A percentile compares a stretch with the other conserved stretches of the same genome.
phyloP scores from a whole-genome alignment of 2,888 invertebrate species.

The Orchesellides sinensis region DNA sequence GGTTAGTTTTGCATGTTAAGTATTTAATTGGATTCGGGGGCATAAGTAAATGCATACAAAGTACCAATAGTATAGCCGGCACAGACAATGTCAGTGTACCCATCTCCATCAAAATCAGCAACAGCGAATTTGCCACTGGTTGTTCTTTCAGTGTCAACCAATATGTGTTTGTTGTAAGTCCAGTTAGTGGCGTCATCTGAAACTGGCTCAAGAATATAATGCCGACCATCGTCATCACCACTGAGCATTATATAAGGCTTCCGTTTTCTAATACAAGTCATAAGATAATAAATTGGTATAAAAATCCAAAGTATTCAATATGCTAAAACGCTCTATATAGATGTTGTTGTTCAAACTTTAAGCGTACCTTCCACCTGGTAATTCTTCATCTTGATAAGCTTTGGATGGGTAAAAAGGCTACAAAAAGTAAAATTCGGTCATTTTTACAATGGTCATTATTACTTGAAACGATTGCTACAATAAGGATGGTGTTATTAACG shows the following conservation, averaged over 20 bases:
- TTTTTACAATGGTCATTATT: not conserved
- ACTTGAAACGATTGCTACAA: not conserved
- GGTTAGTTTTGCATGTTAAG: not conserved
- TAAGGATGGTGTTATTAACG: not conserved
- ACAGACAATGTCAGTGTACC: slow-evolving; percentile 75
- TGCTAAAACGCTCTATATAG: too few species aligned
- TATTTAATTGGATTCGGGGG: slow-evolving; percentile 56
- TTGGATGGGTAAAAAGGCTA: slow-evolving; percentile 74
- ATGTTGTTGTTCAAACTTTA: too few species aligned
- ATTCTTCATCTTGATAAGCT: slow-evolving; percentile 71
- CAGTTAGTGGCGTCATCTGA: slow-evolving; percentile 74
- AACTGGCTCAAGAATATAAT: slow-evolving; percentile 75
- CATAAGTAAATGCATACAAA: slow-evolving; percentile 75
- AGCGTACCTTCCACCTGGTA: slow-evolving; percentile 71
- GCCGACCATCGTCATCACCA: slow-evolving; percentile 75
- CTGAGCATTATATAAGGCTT: slow-evolving; percentile 75
- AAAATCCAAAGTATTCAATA: too few species aligned
- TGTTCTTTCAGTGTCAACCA: slow-evolving; percentile 74
- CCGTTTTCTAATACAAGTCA: slow-evolving; percentile 67
- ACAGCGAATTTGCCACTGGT: slow-evolving; percentile 74
- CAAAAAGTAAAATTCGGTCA: too few species aligned
- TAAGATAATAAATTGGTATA: too few species aligned
- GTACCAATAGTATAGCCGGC: slow-evolving; percentile 71
- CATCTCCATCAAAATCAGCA: slow-evolving; percentile 75
- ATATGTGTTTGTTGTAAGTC: slow-evolving; percentile 74